Conservation (phyloP, 2,888 invertebrate genomes). For the Icerya purchasi region DNA sequence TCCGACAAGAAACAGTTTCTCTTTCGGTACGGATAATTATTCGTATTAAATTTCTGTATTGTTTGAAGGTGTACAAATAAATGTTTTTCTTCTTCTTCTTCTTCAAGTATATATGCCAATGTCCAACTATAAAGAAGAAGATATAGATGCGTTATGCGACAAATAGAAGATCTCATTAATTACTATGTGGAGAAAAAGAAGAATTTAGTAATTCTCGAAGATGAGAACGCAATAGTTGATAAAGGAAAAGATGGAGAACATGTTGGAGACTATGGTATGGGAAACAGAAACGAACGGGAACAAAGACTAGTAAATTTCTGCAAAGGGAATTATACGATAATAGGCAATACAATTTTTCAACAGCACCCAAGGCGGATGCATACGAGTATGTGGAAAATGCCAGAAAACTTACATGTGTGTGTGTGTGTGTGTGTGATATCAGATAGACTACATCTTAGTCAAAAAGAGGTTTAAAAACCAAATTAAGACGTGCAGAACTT, state of each 20-base stretch:
- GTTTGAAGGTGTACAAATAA: too few relatives aligned
- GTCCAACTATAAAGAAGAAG: neutral
- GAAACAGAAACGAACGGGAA: neutral
- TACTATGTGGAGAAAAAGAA: neutral
- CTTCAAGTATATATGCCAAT: too few relatives aligned
- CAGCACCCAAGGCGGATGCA: neutral
- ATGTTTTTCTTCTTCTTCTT: too few relatives aligned
- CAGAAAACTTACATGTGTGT: too few relatives aligned
- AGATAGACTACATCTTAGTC: neutral
- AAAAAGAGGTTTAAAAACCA: neutral
- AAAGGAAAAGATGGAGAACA: neutral
- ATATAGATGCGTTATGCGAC: neutral
- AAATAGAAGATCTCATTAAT: neutral
- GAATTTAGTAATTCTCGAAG: neutral
- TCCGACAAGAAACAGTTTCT: too few relatives aligned
- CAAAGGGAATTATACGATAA: neutral
- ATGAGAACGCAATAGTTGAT: neutral
- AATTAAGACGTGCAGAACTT: neutral
- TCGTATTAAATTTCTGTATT: too few relatives aligned
- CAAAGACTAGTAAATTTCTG: neutral
- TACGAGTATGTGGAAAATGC: neutral
- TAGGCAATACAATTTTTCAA: neutral
- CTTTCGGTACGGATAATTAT: too few relatives aligned
- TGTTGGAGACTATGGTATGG: neutral
- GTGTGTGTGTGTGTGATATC: neutral